phyloP scores from a whole-genome alignment of 2,113 vertebrate genomes.

The Coturnix japonica region DNA sequence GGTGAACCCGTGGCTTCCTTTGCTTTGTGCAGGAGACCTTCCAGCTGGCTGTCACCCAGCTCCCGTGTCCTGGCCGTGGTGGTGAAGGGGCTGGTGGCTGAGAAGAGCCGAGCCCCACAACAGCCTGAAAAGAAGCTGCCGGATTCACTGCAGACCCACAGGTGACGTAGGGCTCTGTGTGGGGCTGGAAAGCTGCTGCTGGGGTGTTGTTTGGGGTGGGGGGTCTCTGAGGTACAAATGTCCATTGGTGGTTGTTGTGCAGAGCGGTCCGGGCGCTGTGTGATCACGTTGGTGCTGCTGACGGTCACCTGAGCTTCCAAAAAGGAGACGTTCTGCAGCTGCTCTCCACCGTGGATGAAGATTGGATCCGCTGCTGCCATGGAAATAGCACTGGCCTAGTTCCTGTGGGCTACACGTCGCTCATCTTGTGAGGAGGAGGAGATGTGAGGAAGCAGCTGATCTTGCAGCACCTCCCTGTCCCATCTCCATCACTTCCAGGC shows the following conservation, averaged over 20 bases:
- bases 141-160: fast-evolving
- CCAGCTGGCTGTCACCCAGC: constrained; percentile 89
- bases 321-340: constrained; percentile 90
- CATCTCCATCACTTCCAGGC: not conserved
- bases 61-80: constrained; percentile 78
- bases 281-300: constrained; percentile 81
- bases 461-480: not conserved
- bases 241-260: fast-evolving
- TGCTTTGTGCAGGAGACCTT: constrained; percentile 83
- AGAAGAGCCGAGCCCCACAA: not conserved
- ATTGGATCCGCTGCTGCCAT: constrained; percentile 93
- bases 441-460: not conserved
- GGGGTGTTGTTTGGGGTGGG: not conserved
- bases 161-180: not conserved
- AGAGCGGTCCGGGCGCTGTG: constrained; percentile 91
- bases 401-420: constrained; percentile 92
- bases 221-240: fast-evolving
- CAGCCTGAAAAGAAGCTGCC: fast-evolving
- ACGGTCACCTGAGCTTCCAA: constrained; percentile 84
- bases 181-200: not conserved
- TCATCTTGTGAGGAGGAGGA: constrained; percentile 81
- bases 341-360: constrained; percentile 87
- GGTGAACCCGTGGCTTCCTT: not conserved
- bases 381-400: constrained; percentile 86
- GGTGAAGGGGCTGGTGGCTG: constrained; percentile 58